Evolutionary conservation across 2,797 vertebrate species (phyloP).

Genomic region (Platyrinchus mystaceus): DNA sequence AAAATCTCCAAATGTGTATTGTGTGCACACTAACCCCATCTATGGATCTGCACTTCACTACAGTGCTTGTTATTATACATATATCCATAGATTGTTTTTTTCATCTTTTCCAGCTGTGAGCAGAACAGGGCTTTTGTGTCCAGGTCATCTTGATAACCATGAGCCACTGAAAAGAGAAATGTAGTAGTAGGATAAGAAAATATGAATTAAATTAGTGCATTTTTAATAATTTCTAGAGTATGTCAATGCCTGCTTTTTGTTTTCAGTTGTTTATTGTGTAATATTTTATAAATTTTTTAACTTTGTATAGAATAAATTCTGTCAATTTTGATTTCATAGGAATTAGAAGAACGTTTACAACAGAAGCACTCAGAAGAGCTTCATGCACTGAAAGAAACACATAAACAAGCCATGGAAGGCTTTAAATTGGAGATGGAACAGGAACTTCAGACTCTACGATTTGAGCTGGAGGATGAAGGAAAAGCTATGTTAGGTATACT

Average conservation of each 20-base stretch:
- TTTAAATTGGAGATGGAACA: constrained; percentile 96
- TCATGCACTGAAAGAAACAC: constrained; percentile 89
- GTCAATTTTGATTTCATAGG: constrained; percentile 74
- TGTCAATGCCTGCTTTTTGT: background rate
- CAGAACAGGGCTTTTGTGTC: background rate
- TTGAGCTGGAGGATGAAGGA: constrained; percentile 96
- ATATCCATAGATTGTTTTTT: background rate
- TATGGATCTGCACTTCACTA: background rate
- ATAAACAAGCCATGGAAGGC: constrained; percentile 92
- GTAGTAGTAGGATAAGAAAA: background rate
- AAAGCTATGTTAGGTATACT: constrained; percentile 94
- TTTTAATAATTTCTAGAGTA: background rate
- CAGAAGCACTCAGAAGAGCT: constrained; percentile 92
- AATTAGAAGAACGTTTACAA: constrained; percentile 90
- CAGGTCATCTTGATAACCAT: background rate
- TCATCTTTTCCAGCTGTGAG: background rate
- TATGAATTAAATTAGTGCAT: background rate
- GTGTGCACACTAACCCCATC: background rate
- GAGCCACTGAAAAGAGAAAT: background rate
- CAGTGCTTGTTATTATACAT: background rate
- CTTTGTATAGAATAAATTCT: background rate
- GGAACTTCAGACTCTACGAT: constrained; percentile 94
- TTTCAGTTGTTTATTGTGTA: background rate
- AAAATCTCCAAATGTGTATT: background rate
- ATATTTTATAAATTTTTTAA: background rate